Percentiles rank a stretch among this genome's conserved stretches.
These are phyloP conservation scores for Phylloscopus trochilus DNA, from an alignment of 2,113 vertebrate genomes.

Conservation along the genomic window DNA sequence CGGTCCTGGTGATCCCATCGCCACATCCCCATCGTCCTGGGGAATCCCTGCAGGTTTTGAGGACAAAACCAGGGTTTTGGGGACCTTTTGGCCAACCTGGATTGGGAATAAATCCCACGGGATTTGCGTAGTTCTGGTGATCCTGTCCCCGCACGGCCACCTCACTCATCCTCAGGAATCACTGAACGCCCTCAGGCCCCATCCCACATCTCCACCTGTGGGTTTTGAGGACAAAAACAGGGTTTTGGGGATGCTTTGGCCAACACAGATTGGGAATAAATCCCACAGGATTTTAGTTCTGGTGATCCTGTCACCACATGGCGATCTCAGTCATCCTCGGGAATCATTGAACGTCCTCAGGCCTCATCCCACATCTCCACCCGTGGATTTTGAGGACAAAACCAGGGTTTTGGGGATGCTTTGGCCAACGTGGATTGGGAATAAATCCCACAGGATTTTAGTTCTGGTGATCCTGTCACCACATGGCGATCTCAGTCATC, in stretches of 20 bases:
- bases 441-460: not conserved
- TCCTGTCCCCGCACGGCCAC: accelerated
- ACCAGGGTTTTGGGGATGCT: not conserved
- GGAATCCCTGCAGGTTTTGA: not conserved
- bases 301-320: no score
- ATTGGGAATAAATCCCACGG: not conserved
- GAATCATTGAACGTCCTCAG: not conserved
- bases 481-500: not conserved
- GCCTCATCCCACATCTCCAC: not conserved
- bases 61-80: not conserved
- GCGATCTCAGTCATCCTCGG: not conserved
- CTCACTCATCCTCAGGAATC: no score
- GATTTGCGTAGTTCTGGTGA: not conserved
- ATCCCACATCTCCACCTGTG: no score
- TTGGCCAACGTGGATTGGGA: accelerated
- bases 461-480: not conserved
- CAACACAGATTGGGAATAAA: no score
- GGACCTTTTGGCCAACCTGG: accelerated
- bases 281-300: no score
- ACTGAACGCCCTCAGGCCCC: no score
- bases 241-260: no score
- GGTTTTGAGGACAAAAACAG: no score
- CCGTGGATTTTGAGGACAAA: not conserved
- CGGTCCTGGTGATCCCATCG: not conserved
- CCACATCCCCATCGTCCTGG: not conserved